Conservation (phyloP, 2,113 vertebrate species). For the Oreochromis aureus region DNA sequence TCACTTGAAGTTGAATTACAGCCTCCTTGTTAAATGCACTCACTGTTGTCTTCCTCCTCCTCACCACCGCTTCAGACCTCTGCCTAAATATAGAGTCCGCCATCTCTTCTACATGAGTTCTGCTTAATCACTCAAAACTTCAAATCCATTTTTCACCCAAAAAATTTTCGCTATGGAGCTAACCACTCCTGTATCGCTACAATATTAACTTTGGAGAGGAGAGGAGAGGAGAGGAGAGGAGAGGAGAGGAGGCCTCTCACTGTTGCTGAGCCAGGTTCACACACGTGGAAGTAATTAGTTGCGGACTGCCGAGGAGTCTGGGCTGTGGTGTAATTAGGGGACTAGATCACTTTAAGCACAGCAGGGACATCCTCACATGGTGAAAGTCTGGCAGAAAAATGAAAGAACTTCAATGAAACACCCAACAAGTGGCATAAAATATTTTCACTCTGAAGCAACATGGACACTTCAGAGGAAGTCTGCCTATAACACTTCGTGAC, state of each 20-base stretch:
- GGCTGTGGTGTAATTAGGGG: slow-evolving; percentile 50
- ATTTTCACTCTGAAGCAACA: neutral
- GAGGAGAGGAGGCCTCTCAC: neutral
- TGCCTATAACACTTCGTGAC: slow-evolving; percentile 2
- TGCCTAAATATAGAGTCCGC: neutral
- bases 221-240: neutral
- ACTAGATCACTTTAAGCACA: slow-evolving; percentile 63
- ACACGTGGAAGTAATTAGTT: slow-evolving; percentile 63
- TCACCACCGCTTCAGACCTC: neutral
- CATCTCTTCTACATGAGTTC: neutral
- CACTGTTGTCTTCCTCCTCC: neutral
- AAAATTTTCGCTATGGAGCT: neutral
- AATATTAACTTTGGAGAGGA: neutral
- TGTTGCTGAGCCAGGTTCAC: slow-evolving; percentile 18
- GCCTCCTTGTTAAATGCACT: neutral
- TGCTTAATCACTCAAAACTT: neutral
- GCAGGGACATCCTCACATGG: slow-evolving; percentile 53
- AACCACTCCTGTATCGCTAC: neutral
- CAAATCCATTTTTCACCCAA: neutral
- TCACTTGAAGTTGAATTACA: neutral
- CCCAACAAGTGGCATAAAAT: neutral
- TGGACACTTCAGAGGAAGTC: neutral
- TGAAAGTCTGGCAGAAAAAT: slow-evolving; percentile 39
- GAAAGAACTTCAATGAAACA: neutral
- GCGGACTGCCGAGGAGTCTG: slow-evolving; percentile 53